Base-by-base conservation (phyloP, 2,113 vertebrate genomes). In the Fukomys damarensis region DNA sequence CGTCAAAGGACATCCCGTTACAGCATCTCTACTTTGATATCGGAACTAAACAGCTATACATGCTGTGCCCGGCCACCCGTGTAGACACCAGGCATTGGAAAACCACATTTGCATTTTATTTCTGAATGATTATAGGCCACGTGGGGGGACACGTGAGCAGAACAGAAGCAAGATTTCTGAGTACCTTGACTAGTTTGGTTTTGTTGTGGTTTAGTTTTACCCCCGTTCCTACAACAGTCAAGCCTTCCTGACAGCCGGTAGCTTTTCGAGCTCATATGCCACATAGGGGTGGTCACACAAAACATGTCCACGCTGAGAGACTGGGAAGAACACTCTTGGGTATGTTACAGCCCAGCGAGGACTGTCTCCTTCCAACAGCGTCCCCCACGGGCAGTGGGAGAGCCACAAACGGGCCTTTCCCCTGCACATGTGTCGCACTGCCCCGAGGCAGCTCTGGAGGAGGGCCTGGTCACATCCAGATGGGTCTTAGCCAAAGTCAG, bases 401-500 rank as follows among this genome's bases (percentile, higher is more conserved):
- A 92, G 59, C 65, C 86, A 90, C 63, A 22, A 68, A 52, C 0
- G 32, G 81, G 96, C 54, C 68, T 93, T 14, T 68, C 49, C 38
- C 80, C 65, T 93, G 46, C 0, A 2, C 41, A 1, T 74, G 52
- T 16, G 41, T 70, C 85, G 86, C 80, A 66, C 43, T 93, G 35
- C 90, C 96, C 94, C 5, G 7, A 74, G 65, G 68, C 56, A 43
- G 56, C 63, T 93, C 68, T 85, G 74, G 35, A 95, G 86, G 63
- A 95, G 86, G 63, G 49, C 74, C 59, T 41, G 35, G 63, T 66
- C 86, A 80, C 80, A 84, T 94, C 93, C 82, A 0, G 90, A 61
- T 90, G 82, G 68, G 80, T 96, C 94, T 97, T 81, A 96, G 93
- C 80, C 89, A 97, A 54, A 16, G 70, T 89, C 87, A 87, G 94